Conservation (phyloP, 2,888 invertebrate species). For the Drosophila testacea region DNA sequence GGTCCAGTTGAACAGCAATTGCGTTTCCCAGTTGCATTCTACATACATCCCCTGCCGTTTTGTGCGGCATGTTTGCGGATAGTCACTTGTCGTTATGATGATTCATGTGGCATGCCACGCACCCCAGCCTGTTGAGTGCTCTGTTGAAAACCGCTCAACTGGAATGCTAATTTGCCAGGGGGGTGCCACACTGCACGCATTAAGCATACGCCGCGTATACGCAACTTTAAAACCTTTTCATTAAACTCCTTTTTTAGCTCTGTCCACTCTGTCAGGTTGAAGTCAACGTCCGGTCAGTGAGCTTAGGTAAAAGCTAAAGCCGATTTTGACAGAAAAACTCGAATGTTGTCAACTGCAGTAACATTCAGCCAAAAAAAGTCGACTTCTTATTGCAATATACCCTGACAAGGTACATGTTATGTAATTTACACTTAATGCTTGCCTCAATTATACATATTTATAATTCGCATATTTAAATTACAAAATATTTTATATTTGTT, state of each 20-base stretch:
- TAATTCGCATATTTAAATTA: too few species aligned
- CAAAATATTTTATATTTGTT: too few species aligned
- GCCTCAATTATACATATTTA: too few species aligned
- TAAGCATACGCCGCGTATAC: constrained; percentile 41
- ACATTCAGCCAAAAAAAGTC: constrained; percentile 11
- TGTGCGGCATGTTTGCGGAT: constrained; percentile 58
- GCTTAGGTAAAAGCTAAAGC: constrained; percentile 34
- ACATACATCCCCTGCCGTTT: background rate
- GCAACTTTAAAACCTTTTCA: constrained; percentile 31
- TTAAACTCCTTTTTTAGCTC: background rate
- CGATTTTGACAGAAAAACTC: constrained; percentile 18
- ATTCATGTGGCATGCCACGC: constrained; percentile 68
- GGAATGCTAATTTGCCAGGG: constrained; percentile 61
- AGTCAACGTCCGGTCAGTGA: constrained; percentile 31
- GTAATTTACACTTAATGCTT: background rate
- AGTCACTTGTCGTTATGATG: constrained; percentile 72
- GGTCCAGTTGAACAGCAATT: constrained; percentile 41
- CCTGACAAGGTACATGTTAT: background rate
- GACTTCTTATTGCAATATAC: constrained; percentile 30
- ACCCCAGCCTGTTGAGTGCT: constrained; percentile 55
- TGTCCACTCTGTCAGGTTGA: background rate
- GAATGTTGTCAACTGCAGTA: constrained; percentile 43
- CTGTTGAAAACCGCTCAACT: constrained; percentile 57
- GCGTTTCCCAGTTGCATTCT: constrained; percentile 12
- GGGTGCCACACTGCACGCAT: constrained; percentile 4